Base-by-base conservation (phyloP, 1,140 invertebrate species). In the Drosophila teissieri region DNA sequence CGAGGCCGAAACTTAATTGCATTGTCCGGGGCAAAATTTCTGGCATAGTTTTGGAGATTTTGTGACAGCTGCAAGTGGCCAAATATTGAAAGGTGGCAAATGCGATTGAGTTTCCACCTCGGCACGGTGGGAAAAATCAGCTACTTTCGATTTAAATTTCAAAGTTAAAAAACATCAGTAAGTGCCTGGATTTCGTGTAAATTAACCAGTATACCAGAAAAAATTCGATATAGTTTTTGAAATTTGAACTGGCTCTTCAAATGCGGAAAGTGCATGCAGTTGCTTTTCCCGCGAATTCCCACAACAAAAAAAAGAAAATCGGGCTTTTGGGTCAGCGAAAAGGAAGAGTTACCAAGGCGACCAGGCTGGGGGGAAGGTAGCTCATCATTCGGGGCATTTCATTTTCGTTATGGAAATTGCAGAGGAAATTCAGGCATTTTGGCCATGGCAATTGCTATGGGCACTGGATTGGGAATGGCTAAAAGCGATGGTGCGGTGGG, bases 1-100 rank as follows among this genome's bases (percentile, higher is more conserved):
- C 53, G 15, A 27, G 11, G 22, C 42, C 46, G 8, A 49, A 82
- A 68, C 78, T 74, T 82, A 83, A 81, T 81, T 82, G 63, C 75
- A 74, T 73, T 81, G 67, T 57, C 52, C 45, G 39, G 39, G 57
- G 40, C 45, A 52, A 73, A 37, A 68, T 69, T 48, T 56, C 61
- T 62, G 69, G 63, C 55, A 83, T 73, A 68, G 68, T 73, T 76
- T 51, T 74, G 17, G n/a, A 52, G 69, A 76, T 69, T 69, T 62
- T 62, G 63, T 67, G 67, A 73, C 55, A 77, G 53, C 55, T 61
- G 73, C 45, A 61, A 53, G 46, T 48, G 42, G 46, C 5, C 24
- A 51, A 63, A 60, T 60, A 45, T 45, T 15, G 44, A 60, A 44
- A 68, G 65, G 65, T 69, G 63, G 45, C 37, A 49, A 70, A 45